Evolutionary conservation across 2,797 vertebrate species (phyloP), one percentile per base, ranked within the genome.

Genomic region (Scarus forsteni): DNA sequence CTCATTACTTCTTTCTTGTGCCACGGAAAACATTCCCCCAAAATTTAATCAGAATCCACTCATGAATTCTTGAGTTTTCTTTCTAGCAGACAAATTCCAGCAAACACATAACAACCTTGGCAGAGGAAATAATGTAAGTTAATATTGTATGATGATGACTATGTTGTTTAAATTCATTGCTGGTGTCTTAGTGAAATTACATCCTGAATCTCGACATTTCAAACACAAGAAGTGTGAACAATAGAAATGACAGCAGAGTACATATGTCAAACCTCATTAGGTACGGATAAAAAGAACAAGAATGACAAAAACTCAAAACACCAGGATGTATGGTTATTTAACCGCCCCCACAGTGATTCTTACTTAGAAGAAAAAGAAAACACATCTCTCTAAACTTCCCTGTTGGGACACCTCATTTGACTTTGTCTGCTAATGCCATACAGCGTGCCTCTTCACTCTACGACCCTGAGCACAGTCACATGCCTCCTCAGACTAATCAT

Each of bases 401-500:
- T 15, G n/a, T 12, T 39, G 15, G 12, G 13, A 66, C 8, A 50
- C 44, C 6, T 49, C 53, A 16, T 8, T 60, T 4, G 27, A 51
- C 11, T 45, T 52, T 27, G 8, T 27, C 55, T 16, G 6, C 60
- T 45, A 58, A 76, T 50, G 44, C 9, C 43, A 43, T 14, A 8
- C 44, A 19, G 52, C 19, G 36, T 65, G 61, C 42, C 53, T 64
- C 69, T 62, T 61, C 40, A 42, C 19, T 15, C 34, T 39, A 3
- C 53, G 64, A 70, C 67, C 53, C 69, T 63, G 34, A 75, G 55
- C 11, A 36, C n/a, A 59, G 81, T 84, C 90, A 87, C 88, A 87
- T 83, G 84, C 34, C 43, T 63, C 72, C 66, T 57, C 13, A 74
- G 55, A 78, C 80, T 70, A 60, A 80, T 80, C 58, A 77, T 63